Base-by-base conservation (phyloP, 1,140 invertebrate species). In the Chelonus insularis region DNA sequence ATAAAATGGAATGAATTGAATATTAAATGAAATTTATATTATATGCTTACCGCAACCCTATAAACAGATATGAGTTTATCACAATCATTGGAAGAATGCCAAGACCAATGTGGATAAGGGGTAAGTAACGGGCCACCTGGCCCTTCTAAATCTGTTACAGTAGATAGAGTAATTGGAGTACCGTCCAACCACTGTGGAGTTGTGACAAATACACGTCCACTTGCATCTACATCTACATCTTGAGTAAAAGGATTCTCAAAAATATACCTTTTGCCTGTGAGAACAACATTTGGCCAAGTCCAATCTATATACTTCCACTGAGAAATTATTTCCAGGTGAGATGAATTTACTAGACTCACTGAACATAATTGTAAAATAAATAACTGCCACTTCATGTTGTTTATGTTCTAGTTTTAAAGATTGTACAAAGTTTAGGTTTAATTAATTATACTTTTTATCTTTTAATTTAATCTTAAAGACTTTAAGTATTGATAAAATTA, bases 181-280 rank as follows among this genome's bases (percentile, higher is more conserved):
- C 82, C 82, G 5, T 77, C 64, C 39, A 79, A 66, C 79, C 79
- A 82, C 56, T 78, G 77, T 6, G 81, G 82, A 48, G 72, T 77
- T 9, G 82, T 81, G 16, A 83, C 72, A 55, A 83, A 83, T 9
- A 82, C 58, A 16, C 79, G 73, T 4, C 75, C 76, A 18, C 66
- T 68, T 36, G 60, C 69, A 43, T 79, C 78, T 47, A 80, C 62
- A 56, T 80, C 79, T 3, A 82, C 77, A 16, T 82, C 79, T 58
- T 79, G 78, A 0, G 77, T 70, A 20, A 80, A 75, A 16, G 78
- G 50, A 62, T 82, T 82, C 12, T 77, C 78, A 1, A 77, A 21
- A 21, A 71, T 79, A 41, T 71, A 76, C 29, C 75, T 72, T 59
- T 71, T 77, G 4, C 67, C 72, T 0, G 74, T 70, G 20, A 76